Percentiles rank a stretch among this genome's conserved stretches.
phyloP scores from a whole-genome alignment of 2,113 vertebrate genomes.

The Piprites chloris region DNA sequence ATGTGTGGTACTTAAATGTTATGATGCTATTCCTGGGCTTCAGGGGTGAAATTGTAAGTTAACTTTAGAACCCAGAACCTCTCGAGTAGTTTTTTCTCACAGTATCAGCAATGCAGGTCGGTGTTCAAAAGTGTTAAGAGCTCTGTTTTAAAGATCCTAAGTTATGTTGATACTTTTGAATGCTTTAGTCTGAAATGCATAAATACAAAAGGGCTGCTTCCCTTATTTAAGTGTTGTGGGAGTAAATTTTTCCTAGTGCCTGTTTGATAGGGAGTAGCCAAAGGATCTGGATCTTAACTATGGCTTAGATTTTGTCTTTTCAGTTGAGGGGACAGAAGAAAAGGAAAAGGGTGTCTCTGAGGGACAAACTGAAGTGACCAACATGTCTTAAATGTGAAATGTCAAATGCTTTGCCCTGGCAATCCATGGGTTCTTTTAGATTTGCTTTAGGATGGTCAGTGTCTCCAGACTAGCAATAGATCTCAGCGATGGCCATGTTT shows the following conservation, averaged over 20 bases:
- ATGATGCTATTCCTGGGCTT: not conserved
- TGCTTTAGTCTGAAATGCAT: not conserved
- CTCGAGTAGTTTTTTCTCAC: not conserved
- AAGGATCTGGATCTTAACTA: not conserved
- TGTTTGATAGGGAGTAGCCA: not conserved
- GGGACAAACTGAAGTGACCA: not conserved
- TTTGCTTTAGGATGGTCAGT: not conserved
- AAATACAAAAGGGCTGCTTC: not conserved
- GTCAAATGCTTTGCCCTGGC: not conserved
- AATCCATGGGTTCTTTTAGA: not conserved
- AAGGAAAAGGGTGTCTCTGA: not conserved
- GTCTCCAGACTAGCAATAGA: not conserved
- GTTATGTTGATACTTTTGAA: not conserved
- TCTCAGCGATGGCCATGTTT: not conserved
- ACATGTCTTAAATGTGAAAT: not conserved
- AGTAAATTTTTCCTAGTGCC: not conserved
- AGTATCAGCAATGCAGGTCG: not conserved
- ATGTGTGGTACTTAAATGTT: not conserved
- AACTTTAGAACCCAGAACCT: not conserved
- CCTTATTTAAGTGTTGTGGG: not conserved
- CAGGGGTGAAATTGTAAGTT: not conserved
- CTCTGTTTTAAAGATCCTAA: not conserved
- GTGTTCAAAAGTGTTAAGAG: not conserved
- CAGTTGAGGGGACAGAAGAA: not conserved
- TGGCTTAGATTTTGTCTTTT: not conserved